phyloP scores from a whole-genome alignment of 1,140 invertebrate genomes.

The Protaetia brevitarsis region DNA sequence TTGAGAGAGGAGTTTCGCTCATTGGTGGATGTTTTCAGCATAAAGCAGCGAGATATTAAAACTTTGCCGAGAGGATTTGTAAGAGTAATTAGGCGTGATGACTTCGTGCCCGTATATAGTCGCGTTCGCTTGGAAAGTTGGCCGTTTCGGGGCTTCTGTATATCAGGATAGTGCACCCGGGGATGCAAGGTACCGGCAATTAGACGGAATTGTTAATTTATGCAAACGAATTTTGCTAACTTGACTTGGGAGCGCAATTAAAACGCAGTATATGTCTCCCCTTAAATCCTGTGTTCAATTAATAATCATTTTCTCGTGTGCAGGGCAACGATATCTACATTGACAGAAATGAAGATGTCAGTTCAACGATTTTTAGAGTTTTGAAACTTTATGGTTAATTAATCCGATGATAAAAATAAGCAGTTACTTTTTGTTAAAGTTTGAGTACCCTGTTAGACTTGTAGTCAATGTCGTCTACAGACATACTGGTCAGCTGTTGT shows the following conservation, averaged over 20 bases:
- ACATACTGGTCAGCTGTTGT: no score
- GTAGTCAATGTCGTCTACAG: no score
- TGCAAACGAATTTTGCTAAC: constrained; percentile 35
- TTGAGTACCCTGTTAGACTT: no score
- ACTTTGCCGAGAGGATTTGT: constrained; percentile 34
- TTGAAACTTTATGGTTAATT: no score
- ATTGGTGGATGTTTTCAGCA: constrained; percentile 19
- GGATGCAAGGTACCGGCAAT: constrained; percentile 30
- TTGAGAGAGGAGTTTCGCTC: no score
- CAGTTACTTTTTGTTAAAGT: no score
- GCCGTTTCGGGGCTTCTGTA: not conserved
- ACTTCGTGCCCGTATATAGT: constrained; percentile 21
- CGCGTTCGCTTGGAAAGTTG: constrained; percentile 10
- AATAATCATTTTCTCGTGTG: no score
- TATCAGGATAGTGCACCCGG: constrained; percentile 27
- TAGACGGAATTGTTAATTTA: constrained; percentile 38
- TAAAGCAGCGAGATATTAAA: constrained; percentile 30
- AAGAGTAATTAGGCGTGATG: constrained; percentile 36
- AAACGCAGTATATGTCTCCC: constrained; percentile 1
- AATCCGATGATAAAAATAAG: no score
- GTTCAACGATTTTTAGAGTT: no score
- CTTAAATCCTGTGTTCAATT: no score
- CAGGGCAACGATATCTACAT: no score
- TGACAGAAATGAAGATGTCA: no score
- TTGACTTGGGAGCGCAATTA: constrained; percentile 22